These are phyloP conservation scores for Halcyon leucocephala DNA, from an alignment of 2,797 vertebrate species.

Conservation along the genomic window DNA sequence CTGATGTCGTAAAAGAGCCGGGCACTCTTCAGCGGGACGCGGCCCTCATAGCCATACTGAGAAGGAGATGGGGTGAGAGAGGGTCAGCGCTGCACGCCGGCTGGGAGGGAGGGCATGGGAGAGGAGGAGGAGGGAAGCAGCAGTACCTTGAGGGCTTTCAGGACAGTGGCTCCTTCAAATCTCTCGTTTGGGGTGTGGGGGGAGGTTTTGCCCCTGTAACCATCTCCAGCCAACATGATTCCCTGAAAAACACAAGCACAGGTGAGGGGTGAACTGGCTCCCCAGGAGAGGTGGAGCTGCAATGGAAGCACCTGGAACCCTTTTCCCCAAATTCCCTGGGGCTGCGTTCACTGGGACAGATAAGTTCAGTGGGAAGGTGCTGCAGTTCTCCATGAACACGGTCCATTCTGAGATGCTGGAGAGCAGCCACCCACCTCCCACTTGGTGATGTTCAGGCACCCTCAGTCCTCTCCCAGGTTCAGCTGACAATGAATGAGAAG, in stretches of 20 bases:
- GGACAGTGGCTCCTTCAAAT: slow-evolving; percentile 96
- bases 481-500: neutral
- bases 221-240: slow-evolving; percentile 91
- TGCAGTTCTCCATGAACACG: neutral
- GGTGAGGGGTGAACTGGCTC: neutral
- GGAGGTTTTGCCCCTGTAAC: slow-evolving; percentile 93
- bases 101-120: neutral
- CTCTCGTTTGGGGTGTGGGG: slow-evolving; percentile 97
- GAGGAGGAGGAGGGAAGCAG: neutral
- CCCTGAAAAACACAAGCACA: slow-evolving; percentile 65
- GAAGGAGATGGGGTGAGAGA: neutral
- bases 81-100: accelerated
- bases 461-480: neutral
- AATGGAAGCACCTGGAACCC: neutral
- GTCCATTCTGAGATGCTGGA: neutral
- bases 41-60: slow-evolving; percentile 93
- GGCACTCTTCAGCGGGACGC: slow-evolving; percentile 89
- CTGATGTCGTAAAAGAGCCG: slow-evolving; percentile 94
- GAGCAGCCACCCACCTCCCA: neutral
- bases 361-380: neutral
- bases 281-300: neutral
- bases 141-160: slow-evolving; percentile 92
- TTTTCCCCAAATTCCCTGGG: neutral
- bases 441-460: neutral
- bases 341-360: neutral